Base-by-base conservation (phyloP, 2,888 invertebrate genomes). In the Caenorhabditis japonica region DNA sequence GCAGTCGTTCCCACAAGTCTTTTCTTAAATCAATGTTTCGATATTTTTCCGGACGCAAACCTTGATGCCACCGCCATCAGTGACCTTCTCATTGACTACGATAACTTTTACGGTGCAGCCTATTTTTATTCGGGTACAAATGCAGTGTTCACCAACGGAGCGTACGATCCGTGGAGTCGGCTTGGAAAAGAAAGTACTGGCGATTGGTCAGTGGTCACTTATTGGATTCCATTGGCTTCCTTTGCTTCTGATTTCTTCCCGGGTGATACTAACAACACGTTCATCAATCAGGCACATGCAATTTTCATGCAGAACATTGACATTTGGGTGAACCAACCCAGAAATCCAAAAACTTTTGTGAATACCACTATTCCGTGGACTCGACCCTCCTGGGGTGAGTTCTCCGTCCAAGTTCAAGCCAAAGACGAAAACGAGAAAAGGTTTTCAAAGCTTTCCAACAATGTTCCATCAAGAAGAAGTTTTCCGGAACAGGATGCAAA, bases 111-210 rank as follows among this genome's bases (percentile, higher is more conserved):
- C 30, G 74, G 69, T 34, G 25, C 44, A 1, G 33, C 52, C 10
- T 12, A 41, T 27, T 39, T 55, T 12, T 74, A 62, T 15, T 33
- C 56, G 59, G 82, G 77, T 23, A 82, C 82, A 4, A 72, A 72
- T 34, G 76, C 58, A 0, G 75, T 79, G 1, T 75, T 79, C 43
- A 76, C 64, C 33, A 69, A 77, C 47, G 77, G 75, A 38, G 10
- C 4, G 5, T 19, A 12, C 17, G 61, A 77, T 60, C 61, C 64
- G 36, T 44, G 58, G 59, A 36, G 13, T n/a, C 17, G 30, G 2
- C 49, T 73, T 1, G 66, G 51, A 15, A 41, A 52, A n/a, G n/a
- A 13, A 4, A 5, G 8, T 7, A 33, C 55, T 0, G 19, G 5
- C 0, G 38, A 59, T 1, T 44, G 33, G 23, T 59, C 64, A 0